Evolutionary conservation across 2,797 vertebrate species (phyloP), one percentile per base, ranked within the genome.

Genomic region (Scarus forsteni): DNA sequence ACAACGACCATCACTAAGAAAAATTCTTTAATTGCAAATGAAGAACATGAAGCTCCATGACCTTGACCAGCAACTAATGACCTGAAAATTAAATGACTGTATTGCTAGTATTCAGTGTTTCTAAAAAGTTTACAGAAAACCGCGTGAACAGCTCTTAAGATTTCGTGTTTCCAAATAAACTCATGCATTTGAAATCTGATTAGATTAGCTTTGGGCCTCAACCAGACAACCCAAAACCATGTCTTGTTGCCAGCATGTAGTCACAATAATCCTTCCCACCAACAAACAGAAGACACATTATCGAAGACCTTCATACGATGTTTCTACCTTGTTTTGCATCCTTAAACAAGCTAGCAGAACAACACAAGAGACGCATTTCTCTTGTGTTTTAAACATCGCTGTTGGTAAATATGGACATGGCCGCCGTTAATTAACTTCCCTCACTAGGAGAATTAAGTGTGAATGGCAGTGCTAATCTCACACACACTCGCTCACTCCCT

Each of bases 351-450:
- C 12, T 13, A 34, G 19, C 50, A 13, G 11, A 14, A 51, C 50
- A 35, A 34, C 10, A 51, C 50, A 34, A 6, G 40, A 52, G 56
- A 53, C 27, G 42, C 7, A 18, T 72, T 72, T 52, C 49, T 64
- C 49, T 10, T 0, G 2, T 49, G 36, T 40, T 71, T 66, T 68
- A 48, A 56, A 69, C 71, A 57, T 69, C 46, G 43, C 58, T 45
- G 58, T 62, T 52, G 16, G 65, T 70, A 84, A 82, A 84, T 56
- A 80, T 27, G n/a, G 35, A 71, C 58, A 70, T 43, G 65, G 57
- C 43, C 48, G 48, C n/a, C 6, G 46, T 75, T 80, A 73, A 80
- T 80, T 73, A 79, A 68, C 61, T 65, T 14, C 15, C 59, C 27
- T 65, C 10, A 12, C 58, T 55, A 10, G 34, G 59, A 66, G 61